A percentile compares a stretch with the other conserved stretches of the same genome.
Evolutionary conservation across 2,113 vertebrate genomes (phyloP).

Genomic region (Psilopogon haemacephalus): DNA sequence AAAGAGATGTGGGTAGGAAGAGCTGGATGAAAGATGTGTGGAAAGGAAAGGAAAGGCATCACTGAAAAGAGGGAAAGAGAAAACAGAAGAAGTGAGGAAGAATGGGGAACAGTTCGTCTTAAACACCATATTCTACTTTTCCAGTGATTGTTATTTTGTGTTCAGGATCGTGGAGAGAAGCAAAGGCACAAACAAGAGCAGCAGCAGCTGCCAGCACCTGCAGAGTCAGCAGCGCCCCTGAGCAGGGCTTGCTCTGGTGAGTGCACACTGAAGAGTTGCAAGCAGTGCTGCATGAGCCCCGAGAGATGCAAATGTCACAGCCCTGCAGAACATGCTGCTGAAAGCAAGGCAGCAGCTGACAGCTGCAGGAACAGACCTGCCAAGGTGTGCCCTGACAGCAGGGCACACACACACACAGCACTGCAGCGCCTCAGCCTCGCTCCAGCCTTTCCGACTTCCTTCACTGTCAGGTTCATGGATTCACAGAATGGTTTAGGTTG

Average conservation of each 20-base stretch:
- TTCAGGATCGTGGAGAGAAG: background rate
- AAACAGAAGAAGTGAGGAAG: slow-evolving; percentile 62
- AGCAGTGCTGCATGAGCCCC: background rate
- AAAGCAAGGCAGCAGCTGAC: background rate
- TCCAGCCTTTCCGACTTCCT: background rate
- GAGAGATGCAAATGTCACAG: background rate
- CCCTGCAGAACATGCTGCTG: background rate
- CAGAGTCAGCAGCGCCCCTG: background rate
- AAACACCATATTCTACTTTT: slow-evolving; percentile 3
- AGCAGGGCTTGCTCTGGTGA: background rate
- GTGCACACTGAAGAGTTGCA: background rate
- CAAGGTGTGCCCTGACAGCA: background rate
- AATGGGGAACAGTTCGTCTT: slow-evolving; percentile 40
- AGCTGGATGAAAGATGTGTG: slow-evolving; percentile 71
- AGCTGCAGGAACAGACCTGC: background rate
- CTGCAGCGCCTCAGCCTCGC: background rate
- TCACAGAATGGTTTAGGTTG: too few species aligned
- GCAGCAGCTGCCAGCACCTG: background rate
- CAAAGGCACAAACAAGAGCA: background rate
- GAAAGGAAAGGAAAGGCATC: slow-evolving; percentile 70
- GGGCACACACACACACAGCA: background rate
- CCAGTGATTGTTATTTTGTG: background rate
- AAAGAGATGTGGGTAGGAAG: slow-evolving; percentile 72
- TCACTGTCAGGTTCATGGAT: too few species aligned
- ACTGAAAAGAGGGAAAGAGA: slow-evolving; percentile 68